A percentile compares a stretch with the other conserved stretches of the same genome.
Evolutionary conservation across 2,888 invertebrate genomes (phyloP).

Genomic region (Tiliacea aurago): DNA sequence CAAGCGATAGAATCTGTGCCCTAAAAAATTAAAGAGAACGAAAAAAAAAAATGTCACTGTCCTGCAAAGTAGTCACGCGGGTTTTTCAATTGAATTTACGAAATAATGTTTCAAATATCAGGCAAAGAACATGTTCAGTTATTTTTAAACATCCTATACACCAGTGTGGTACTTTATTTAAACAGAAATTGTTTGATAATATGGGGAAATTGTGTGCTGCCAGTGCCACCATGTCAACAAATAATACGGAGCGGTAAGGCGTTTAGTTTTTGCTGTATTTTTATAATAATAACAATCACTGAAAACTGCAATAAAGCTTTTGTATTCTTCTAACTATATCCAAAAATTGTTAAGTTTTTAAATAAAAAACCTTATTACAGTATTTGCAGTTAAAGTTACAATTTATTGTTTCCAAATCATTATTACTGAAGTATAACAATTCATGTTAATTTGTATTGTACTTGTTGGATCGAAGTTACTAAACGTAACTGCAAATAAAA

Average conservation of each 20-base stretch:
- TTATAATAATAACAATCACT: background rate
- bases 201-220: slow-evolving; percentile 7
- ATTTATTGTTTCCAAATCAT: background rate
- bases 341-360: background rate
- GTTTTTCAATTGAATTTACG: slow-evolving; percentile 73
- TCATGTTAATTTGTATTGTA: background rate
- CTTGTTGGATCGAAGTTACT: background rate
- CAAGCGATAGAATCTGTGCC: slow-evolving; percentile 10
- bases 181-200: background rate
- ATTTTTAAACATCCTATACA: slow-evolving; percentile 28
- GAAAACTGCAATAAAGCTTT: background rate
- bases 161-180: slow-evolving; percentile 22
- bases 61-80: slow-evolving; percentile 75
- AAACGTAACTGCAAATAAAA: slow-evolving; percentile 35
- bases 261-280: slow-evolving; percentile 52
- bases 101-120: slow-evolving; percentile 62
- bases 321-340: background rate
- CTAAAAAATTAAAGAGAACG: background rate
- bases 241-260: slow-evolving; percentile 46
- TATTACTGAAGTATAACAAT: background rate
- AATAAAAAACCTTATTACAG: background rate
- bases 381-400: background rate
- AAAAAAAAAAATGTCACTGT: slow-evolving; percentile 74
- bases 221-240: slow-evolving; percentile 42
- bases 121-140: slow-evolving; percentile 65